Percentiles rank a stretch among this genome's conserved stretches.
Conservation (phyloP, 2,113 vertebrate genomes). For the Tragelaphus buxtoni region DNA sequence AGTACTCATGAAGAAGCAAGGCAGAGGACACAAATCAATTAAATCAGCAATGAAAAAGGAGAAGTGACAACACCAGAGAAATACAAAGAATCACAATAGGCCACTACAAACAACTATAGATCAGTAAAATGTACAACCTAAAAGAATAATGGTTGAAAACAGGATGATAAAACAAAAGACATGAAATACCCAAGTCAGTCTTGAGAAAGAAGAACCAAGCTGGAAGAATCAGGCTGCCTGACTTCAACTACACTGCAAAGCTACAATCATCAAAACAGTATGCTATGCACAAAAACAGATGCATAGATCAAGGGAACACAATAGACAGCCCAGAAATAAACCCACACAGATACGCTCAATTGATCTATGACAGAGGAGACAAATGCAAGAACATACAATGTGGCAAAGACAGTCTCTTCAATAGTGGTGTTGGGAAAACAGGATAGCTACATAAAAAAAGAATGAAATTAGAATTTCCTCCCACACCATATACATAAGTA, state of each 20-base stretch:
- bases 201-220: background rate
- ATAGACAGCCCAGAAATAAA: background rate
- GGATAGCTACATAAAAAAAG: background rate
- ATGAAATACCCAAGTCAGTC: background rate
- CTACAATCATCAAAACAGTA: background rate
- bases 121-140: background rate
- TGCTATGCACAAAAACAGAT: background rate
- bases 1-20: background rate
- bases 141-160: background rate
- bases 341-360: background rate
- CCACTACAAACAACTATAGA: background rate
- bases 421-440: background rate
- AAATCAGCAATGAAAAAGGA: background rate
- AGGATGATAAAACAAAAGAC: background rate
- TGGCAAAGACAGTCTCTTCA: background rate
- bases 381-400: background rate
- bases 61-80: background rate
- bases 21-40: background rate
- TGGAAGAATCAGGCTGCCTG: background rate
- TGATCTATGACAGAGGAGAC: background rate
- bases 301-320: background rate
- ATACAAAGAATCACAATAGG: too few relatives aligned
- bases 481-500: background rate
- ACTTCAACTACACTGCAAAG: background rate
- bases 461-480: background rate